Conservation (phyloP, 1,140 invertebrate genomes). For the Drosophila tropicalis region DNA sequence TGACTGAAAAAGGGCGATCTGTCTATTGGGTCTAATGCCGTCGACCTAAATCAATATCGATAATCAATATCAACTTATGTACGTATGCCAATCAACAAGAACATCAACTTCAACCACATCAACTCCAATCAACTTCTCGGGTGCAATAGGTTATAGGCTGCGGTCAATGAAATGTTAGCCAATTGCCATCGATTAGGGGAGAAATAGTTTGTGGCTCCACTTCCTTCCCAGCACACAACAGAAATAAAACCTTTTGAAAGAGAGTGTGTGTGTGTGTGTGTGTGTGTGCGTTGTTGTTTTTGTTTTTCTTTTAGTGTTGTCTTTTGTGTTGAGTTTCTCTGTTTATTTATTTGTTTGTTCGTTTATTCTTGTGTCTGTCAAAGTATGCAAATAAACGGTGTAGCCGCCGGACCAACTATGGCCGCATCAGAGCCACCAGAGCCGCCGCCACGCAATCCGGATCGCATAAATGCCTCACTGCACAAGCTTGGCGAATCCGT, state of each 20-base stretch:
- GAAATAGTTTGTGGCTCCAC: slow-evolving; percentile 7
- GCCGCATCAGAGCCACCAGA: slow-evolving; percentile 83
- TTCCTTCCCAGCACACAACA: background rate
- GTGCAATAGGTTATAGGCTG: background rate
- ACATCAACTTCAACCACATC: background rate
- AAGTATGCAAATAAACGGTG: slow-evolving; percentile 83
- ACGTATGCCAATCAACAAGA: slow-evolving; percentile 10
- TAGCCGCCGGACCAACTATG: slow-evolving; percentile 80
- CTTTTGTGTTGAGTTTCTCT: slow-evolving; percentile 19
- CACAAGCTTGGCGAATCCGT: slow-evolving; percentile 82
- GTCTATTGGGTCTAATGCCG: too few species aligned
- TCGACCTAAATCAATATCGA: slow-evolving; percentile 6
- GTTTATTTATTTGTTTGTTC: slow-evolving; percentile 22
- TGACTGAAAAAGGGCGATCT: background rate
- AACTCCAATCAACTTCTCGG: slow-evolving; percentile 5
- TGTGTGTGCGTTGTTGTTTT: background rate
- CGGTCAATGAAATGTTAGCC: background rate
- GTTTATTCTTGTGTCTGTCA: slow-evolving; percentile 46
- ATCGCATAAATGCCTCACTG: slow-evolving; percentile 83
- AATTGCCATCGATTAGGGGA: slow-evolving; percentile 2
- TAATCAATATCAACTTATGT: background rate
- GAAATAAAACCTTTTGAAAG: background rate
- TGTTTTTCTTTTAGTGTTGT: background rate
- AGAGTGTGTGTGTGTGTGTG: background rate
- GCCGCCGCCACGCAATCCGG: slow-evolving; percentile 83